Percentiles rank a stretch among this genome's conserved stretches.
These are phyloP conservation scores for Nycticorax nycticorax DNA, from an alignment of 2,113 vertebrate genomes.

Conservation along the genomic window DNA sequence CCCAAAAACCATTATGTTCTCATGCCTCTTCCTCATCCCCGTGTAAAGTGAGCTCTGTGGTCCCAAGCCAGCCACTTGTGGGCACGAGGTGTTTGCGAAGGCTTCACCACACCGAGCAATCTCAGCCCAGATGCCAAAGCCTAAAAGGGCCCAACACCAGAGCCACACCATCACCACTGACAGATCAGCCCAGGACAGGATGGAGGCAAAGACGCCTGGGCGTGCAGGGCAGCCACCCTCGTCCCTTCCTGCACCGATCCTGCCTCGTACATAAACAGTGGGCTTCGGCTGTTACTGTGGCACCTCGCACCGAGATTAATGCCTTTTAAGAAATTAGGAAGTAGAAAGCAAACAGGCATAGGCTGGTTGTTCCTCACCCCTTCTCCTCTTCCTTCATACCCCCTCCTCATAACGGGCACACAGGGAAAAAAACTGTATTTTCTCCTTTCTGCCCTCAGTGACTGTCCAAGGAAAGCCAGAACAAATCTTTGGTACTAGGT, in stretches of 20 bases:
- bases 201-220: background rate
- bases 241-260: fast-evolving
- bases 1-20: background rate
- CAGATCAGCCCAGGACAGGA: background rate
- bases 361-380: background rate
- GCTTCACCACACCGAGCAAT: background rate
- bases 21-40: background rate
- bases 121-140: background rate
- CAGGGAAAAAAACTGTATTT: background rate
- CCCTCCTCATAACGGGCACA: background rate
- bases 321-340: background rate
- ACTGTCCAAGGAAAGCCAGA: background rate
- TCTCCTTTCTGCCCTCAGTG: background rate
- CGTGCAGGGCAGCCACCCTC: background rate
- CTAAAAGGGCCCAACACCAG: background rate
- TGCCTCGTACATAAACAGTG: background rate
- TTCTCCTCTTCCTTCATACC: background rate
- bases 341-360: background rate
- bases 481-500: background rate
- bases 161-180: background rate
- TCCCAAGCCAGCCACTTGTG: background rate
- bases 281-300: background rate
- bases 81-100: background rate
- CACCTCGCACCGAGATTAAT: background rate
- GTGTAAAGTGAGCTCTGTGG: fast-evolving